Conservation (phyloP, 2,113 vertebrate species). For the Elanoides forficatus region DNA sequence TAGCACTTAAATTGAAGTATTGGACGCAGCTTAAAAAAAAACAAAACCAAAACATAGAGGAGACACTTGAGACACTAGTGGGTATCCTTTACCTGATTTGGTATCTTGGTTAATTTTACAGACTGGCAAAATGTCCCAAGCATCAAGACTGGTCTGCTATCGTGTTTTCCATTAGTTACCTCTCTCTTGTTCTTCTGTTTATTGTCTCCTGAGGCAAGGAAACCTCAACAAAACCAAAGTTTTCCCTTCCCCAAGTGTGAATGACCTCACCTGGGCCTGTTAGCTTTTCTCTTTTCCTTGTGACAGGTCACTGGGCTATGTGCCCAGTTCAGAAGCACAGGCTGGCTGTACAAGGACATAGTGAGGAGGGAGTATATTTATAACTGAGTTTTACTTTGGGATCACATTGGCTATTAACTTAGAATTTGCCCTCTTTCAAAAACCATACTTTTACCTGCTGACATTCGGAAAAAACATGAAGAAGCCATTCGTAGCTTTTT, state of each 20-base stretch:
- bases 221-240: neutral
- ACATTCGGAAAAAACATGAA: rapidly evolving
- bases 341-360: neutral
- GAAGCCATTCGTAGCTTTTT: neutral
- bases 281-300: neutral
- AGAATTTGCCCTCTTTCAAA: neutral
- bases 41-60: neutral
- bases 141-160: neutral
- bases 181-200: neutral
- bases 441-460: neutral
- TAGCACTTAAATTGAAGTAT: neutral
- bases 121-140: neutral
- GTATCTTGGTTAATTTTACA: neutral
- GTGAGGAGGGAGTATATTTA: neutral
- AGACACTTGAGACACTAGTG: neutral
- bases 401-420: neutral
- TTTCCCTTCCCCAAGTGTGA: neutral
- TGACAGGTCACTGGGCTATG: neutral
- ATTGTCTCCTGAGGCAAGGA: neutral
- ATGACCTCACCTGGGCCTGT: neutral
- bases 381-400: neutral
- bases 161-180: neutral
- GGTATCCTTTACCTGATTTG: neutral
- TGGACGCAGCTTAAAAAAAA: neutral
- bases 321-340: neutral